These are phyloP conservation scores for Amphipoea lucens DNA, from an alignment of 2,888 invertebrate genomes.

Conservation along the genomic window DNA sequence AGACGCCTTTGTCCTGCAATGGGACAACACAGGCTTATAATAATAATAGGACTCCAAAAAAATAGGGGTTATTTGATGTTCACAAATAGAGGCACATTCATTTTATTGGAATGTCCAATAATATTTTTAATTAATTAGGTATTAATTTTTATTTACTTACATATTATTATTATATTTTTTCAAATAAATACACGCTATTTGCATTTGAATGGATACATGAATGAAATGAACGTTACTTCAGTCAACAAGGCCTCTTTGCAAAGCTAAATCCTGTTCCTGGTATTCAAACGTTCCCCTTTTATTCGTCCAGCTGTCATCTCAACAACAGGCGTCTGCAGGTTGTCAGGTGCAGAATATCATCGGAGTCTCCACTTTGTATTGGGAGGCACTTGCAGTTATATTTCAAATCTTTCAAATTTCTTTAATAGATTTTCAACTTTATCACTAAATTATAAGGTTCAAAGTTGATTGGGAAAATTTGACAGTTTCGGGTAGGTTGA, in stretches of 20 bases:
- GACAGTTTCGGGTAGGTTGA: too few relatives aligned
- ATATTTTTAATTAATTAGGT: not conserved
- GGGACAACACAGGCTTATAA: not conserved
- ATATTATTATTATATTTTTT: not conserved
- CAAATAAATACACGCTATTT: not conserved
- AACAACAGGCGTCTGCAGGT: not conserved
- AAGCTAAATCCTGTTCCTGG: not conserved
- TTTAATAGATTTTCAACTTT: too few relatives aligned
- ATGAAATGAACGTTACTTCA: not conserved
- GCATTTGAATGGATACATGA: not conserved
- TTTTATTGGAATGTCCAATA: not conserved
- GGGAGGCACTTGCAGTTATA: not conserved
- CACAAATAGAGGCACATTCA: not conserved
- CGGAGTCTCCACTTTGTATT: not conserved
- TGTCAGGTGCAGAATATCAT: slow-evolving; percentile 12
- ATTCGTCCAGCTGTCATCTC: slow-evolving; percentile 3
- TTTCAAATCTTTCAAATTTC: too few relatives aligned
- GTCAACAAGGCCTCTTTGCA: not conserved
- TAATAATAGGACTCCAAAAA: not conserved
- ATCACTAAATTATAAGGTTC: too few relatives aligned
- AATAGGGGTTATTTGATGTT: not conserved
- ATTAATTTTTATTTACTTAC: too few relatives aligned
- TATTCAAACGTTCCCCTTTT: slow-evolving; percentile 21
- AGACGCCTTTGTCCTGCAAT: not conserved
- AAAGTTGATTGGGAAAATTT: too few relatives aligned